A percentile compares a stretch with the other conserved stretches of the same genome.
phyloP scores from a whole-genome alignment of 2,113 vertebrate genomes.

The Cyanoliseus patagonus region DNA sequence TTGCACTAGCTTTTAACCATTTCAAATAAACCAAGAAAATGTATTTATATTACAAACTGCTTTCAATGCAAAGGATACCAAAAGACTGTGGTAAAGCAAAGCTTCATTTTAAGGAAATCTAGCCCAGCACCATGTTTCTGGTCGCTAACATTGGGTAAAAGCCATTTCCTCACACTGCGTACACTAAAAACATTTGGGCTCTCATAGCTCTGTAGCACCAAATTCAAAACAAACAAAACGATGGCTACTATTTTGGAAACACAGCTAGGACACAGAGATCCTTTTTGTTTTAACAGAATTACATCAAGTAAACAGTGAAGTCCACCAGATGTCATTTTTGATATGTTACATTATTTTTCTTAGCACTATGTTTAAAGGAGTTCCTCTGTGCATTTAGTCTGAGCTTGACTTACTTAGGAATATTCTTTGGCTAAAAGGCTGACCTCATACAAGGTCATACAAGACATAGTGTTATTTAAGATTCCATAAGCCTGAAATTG shows the following conservation, averaged over 20 bases:
- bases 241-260: slow-evolving; percentile 65
- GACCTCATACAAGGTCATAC: background rate
- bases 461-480: background rate
- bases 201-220: background rate
- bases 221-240: slow-evolving; percentile 65
- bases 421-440: background rate
- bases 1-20: background rate
- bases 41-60: background rate
- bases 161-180: background rate
- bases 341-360: background rate
- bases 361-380: background rate
- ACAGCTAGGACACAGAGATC: slow-evolving; percentile 44
- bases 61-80: background rate
- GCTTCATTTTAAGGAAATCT: background rate
- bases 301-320: background rate
- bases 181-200: slow-evolving; percentile 31
- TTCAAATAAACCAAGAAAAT: background rate
- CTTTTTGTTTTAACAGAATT: background rate
- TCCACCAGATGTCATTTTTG: background rate
- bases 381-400: background rate
- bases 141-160: background rate
- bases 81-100: background rate
- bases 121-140: background rate
- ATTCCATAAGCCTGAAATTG: background rate
- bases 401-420: background rate